Base-by-base conservation (phyloP, 2,888 invertebrate species). In the Cheilosia scutellata region DNA sequence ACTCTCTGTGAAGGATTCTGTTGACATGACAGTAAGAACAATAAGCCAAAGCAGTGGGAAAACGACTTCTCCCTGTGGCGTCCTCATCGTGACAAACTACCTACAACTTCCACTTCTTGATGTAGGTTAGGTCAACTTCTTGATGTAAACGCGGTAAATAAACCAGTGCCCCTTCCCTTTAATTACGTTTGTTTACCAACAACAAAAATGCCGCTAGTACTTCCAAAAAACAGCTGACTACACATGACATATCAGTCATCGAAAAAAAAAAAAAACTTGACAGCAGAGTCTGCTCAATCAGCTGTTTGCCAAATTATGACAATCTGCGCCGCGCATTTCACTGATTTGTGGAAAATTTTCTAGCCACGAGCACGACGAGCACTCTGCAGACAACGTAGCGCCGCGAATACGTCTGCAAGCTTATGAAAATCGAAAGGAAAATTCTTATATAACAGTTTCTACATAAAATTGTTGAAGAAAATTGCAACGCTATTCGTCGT, bases 341-440 rank as follows among this genome's bases (percentile, higher is more conserved):
- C 20, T 53, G 7, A 31, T 31, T 51, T 13, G 44, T 66, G 53
- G 55, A 55, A 71, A 58, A 58, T 53, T 42, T 63, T 58, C 55
- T 66, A 9, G 49, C 63, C 53, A 65, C 27, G 16, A 16, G 42
- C 37, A 40, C 29, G 25, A n/a, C 16, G 20, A 75, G 11, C 37
- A 37, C 37, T 37, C 37, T 37, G 37, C 65, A 84, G 80, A 84
- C 71, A 84, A 42, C 75, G 37, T 27, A 84, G 80, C 84, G 84
- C 47, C 84, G 84, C 66, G 84, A 60, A 79, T 71, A 65, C 40
- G 9, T 65, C 58, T 40, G 31, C 60, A 31, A 76, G 25, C 33
- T 75, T 65, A 7, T 62, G 53, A 60, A 42, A 49, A 51, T 20
- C 42, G 11, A 25, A 13, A 71, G 55, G 49, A 80, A 80, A 76